Base-by-base conservation (phyloP, 2,113 vertebrate species). In the Chionis minor region DNA sequence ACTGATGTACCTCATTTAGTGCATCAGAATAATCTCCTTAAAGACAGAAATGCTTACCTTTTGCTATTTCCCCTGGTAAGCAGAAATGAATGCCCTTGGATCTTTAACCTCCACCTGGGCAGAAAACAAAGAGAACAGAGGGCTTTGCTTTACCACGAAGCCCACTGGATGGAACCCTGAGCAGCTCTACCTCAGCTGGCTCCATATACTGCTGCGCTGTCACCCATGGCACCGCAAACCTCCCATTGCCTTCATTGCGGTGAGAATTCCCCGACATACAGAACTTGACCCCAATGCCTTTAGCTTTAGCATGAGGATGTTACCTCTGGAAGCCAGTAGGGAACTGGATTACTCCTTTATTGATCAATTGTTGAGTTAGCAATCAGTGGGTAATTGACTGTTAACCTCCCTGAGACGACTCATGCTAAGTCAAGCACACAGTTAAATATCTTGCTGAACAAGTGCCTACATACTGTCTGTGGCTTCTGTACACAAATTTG, bases 351-450 rank as follows among this genome's bases (percentile, higher is more conserved):
- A 81, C 20, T 94, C 49, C 32, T 85, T 77, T 90, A 72, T 85
- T 92, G 78, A 94, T 87, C 58, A 58, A 7, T 45, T 87, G 44
- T 82, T 94, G 91, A 92, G 66, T 89, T 89, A 91, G 23, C 35
- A 92, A 73, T 94, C 70, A 67, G 66, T 79, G 33, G 19, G 54
- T 94, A 91, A 94, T 71, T 95, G 88, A 92, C 81, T 94, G 66
- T 56, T 91, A 92, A 88, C 52, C 73, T 91, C 58, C 10, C 1
- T 10, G 59, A 84, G 70, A 87, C 44, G 40, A 77, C 70, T 91
- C 54, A 30, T 59, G 44, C 75, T 54, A 87, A 95, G 54, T 66
- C 78, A 77, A 66, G 33, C 55, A 58, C 17, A 59, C 5, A 18
- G 65, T 86, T 85, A 86, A 94, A 69, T 62, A 89, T 61, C 66